Percentiles rank a stretch among this genome's conserved stretches.
Conservation (phyloP, 2,113 vertebrate species). For the Larimichthys polyactis region DNA sequence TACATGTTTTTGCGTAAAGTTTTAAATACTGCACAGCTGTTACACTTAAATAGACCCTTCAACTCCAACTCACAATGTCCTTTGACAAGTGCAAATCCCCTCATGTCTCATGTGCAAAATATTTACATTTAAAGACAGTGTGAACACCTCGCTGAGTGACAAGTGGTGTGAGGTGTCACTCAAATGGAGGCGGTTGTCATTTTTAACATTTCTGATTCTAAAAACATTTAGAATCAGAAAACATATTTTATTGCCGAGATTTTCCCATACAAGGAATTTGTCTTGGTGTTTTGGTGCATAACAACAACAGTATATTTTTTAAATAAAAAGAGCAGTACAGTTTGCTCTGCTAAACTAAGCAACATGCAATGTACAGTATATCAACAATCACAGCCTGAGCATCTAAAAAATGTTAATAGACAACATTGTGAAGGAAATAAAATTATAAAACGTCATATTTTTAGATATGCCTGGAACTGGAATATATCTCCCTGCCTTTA, state of each 20-base stretch:
- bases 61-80: neutral
- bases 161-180: too few species aligned
- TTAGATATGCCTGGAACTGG: neutral
- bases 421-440: neutral
- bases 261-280: too few species aligned
- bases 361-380: neutral
- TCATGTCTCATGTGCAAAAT: neutral
- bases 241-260: too few species aligned
- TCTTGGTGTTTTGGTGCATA: too few species aligned
- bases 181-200: too few species aligned
- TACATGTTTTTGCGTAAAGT: neutral
- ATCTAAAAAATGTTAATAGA: neutral
- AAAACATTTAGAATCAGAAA: neutral
- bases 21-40: too few species aligned
- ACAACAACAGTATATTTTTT: too few species aligned
- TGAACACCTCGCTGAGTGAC: too few species aligned
- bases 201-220: neutral
- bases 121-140: neutral
- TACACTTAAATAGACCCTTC: too few species aligned
- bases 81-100: neutral
- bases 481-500: neutral
- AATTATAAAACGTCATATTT: neutral
- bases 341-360: neutral
- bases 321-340: too few species aligned
- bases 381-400: neutral